Conservation (phyloP, 2,888 invertebrate genomes). For the Trissolcus brochymenae region DNA sequence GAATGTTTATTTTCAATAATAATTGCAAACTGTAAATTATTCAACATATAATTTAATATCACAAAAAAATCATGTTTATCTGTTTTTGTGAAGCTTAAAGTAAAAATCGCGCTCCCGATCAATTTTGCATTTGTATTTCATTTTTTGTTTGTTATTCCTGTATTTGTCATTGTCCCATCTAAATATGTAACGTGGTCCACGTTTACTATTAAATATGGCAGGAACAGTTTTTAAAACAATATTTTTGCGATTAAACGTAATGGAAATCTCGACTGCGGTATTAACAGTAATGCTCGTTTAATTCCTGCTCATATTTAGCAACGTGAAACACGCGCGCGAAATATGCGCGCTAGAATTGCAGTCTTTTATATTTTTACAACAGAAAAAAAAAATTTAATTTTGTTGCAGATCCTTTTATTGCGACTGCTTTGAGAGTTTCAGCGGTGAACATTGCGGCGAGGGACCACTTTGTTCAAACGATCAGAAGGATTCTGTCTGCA, state of each 20-base stretch:
- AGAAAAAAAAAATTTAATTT: conserved; percentile 41
- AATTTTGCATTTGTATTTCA: no score
- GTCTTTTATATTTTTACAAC: conserved; percentile 33
- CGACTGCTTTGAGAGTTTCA: conserved; percentile 88
- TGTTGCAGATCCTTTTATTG: conserved; percentile 84
- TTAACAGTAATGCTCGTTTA: conserved; percentile 25
- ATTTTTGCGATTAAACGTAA: no score
- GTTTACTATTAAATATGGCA: no score
- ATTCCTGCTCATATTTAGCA: conserved; percentile 17
- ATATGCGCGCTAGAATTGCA: conserved; percentile 14
- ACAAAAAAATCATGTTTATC: no score
- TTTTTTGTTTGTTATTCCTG: no score
- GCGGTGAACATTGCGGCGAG: conserved; percentile 86
- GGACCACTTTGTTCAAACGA: conserved; percentile 87
- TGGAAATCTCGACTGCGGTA: no score
- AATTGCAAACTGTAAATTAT: conserved; percentile 15
- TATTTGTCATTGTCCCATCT: no score
- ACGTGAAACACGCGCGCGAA: conserved; percentile 23
- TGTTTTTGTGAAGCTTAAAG: no score
- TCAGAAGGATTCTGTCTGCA: conserved; percentile 81
- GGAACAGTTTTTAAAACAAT: no score
- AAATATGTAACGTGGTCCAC: no score
- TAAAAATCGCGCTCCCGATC: no score
- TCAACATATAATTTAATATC: background rate
- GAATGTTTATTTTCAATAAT: conserved; percentile 9